phyloP scores from a whole-genome alignment of 2,888 invertebrate species.

The Pherbina coryleti region DNA sequence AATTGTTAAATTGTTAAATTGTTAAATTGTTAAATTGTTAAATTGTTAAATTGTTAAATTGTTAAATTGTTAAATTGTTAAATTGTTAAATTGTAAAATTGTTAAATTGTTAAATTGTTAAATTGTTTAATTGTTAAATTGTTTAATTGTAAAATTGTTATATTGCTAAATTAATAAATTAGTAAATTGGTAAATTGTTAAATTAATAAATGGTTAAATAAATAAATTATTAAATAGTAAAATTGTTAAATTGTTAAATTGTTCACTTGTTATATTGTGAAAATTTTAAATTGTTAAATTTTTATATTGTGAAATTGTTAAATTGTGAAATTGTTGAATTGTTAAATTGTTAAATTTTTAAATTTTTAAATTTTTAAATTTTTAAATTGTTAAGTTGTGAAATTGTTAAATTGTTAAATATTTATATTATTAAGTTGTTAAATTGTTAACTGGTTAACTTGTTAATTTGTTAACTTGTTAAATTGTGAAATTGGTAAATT shows the following conservation, averaged over 20 bases:
- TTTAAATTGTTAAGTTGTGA: not conserved
- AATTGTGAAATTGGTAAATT: not conserved
- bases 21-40: not conserved
- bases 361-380: not conserved
- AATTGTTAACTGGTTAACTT: not conserved
- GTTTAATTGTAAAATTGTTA: not conserved
- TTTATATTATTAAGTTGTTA: too few species aligned
- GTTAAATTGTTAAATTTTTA: not conserved
- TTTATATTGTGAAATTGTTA: too few species aligned
- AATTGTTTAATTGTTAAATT: not conserved
- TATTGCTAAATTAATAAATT: not conserved
- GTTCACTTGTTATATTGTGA: not conserved
- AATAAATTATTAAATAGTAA: not conserved
- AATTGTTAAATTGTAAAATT: not conserved
- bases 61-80: too few species aligned
- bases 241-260: not conserved
- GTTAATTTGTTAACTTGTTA: not conserved
- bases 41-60: not conserved
- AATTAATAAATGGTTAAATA: not conserved
- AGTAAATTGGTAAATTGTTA: not conserved
- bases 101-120: not conserved
- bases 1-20: not conserved
- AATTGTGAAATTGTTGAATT: not conserved
- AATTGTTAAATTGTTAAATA: not conserved
- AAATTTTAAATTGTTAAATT: not conserved